Conservation (phyloP, 2,113 vertebrate species). For the Monarcha castaneiventris region DNA sequence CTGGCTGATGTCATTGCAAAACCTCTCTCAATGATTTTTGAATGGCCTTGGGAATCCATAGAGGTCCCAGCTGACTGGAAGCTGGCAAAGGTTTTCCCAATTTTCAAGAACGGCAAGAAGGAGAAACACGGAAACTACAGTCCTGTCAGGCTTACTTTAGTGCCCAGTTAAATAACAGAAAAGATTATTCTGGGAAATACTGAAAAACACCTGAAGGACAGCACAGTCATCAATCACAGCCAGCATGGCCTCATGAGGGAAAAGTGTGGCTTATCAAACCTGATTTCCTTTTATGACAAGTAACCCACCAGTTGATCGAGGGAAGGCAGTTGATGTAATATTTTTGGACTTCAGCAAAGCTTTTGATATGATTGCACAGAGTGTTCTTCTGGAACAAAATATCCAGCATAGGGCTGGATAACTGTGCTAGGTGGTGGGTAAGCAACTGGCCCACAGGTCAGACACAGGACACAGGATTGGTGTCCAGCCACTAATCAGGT, state of each 20-base stretch:
- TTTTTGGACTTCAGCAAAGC: not conserved
- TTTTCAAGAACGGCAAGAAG: not conserved
- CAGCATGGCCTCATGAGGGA: not conserved
- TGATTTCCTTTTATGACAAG: not conserved
- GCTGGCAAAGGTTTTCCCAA: not conserved
- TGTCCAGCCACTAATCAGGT: not conserved
- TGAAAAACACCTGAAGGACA: not conserved
- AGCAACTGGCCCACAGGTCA: too few species aligned
- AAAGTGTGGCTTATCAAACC: not conserved
- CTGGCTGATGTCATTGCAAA: not conserved
- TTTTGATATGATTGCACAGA: not conserved
- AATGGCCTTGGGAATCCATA: not conserved
- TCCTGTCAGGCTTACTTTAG: not conserved
- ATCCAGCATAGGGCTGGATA: not conserved
- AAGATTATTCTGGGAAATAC: not conserved
- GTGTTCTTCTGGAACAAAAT: not conserved
- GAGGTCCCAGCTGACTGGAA: not conserved
- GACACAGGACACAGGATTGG: not conserved
- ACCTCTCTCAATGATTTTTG: not conserved
- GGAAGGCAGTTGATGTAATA: not conserved
- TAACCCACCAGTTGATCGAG: not conserved
- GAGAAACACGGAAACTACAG: fast-evolving
- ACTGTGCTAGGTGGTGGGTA: fast-evolving
- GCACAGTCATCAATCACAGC: not conserved
- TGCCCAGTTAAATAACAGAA: not conserved